These are phyloP conservation scores for Pelmatolapia mariae DNA, from an alignment of 2,113 vertebrate species.

Conservation along the genomic window DNA sequence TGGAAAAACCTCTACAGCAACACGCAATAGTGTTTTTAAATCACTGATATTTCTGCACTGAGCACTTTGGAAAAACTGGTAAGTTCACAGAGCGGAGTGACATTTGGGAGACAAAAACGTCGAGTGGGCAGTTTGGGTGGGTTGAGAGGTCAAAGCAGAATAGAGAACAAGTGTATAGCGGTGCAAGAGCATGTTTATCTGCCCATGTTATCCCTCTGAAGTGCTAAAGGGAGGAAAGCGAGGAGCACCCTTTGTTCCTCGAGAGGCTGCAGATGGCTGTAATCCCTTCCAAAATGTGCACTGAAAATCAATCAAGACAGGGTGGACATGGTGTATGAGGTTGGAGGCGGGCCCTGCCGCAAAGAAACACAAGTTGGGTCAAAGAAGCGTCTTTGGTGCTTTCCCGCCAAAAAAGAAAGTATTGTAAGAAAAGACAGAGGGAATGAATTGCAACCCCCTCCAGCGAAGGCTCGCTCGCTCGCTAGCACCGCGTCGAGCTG, in stretches of 20 bases:
- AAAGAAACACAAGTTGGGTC: conserved; percentile 48
- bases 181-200: conserved; percentile 54
- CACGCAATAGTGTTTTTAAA: neutral
- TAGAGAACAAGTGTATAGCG: conserved; percentile 26
- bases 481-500: conserved; percentile 8
- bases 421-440: conserved; percentile 46
- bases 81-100: neutral
- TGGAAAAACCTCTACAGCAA: neutral
- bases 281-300: conserved; percentile 74
- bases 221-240: conserved; percentile 50
- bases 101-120: neutral
- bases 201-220: conserved; percentile 66
- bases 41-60: neutral
- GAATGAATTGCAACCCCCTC: conserved; percentile 36
- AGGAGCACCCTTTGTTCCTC: conserved; percentile 71
- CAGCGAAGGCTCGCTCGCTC: neutral
- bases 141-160: conserved; percentile 53
- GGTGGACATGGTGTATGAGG: conserved; percentile 55
- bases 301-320: conserved; percentile 70
- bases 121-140: conserved; percentile 40
- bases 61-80: neutral
- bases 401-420: conserved; percentile 68
- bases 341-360: conserved; percentile 40
- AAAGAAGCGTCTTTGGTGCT: conserved; percentile 39
- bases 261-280: conserved; percentile 78